Percentiles rank a stretch among this genome's conserved stretches.
These are phyloP conservation scores for Thalassaphorura encarpata DNA, from an alignment of 1,140 invertebrate species.

Conservation along the genomic window DNA sequence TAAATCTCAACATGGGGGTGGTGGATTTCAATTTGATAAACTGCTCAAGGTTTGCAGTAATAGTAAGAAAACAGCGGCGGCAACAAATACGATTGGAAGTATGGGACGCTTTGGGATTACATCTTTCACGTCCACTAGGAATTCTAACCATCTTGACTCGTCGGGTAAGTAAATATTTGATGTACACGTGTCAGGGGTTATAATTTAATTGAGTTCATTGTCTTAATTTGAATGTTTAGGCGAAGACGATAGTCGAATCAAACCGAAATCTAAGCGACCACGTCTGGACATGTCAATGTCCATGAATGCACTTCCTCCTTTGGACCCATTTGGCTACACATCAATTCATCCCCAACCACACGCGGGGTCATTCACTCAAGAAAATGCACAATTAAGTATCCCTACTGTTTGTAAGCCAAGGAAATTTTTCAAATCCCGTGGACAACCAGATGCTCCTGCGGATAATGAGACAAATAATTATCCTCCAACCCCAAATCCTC, in stretches of 20 bases:
- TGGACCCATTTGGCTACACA: not conserved
- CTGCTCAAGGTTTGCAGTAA: slow-evolving; percentile 45
- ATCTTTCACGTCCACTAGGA: slow-evolving; percentile 79
- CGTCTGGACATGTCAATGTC: not conserved
- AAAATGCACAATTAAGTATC: not conserved
- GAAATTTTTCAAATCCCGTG: slow-evolving; percentile 82
- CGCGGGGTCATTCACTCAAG: not conserved
- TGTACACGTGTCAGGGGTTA: too few species aligned
- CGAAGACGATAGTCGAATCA: slow-evolving; percentile 9
- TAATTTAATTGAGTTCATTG: too few species aligned
- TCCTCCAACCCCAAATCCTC: not conserved
- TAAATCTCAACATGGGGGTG: slow-evolving; percentile 22
- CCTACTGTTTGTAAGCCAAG: slow-evolving; percentile 57
- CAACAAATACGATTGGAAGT: slow-evolving; percentile 74
- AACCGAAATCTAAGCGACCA: not conserved
- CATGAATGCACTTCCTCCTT: not conserved
- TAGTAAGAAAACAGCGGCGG: slow-evolving; percentile 72
- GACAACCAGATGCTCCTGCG: slow-evolving; percentile 18
- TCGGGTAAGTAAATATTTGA: slow-evolving; percentile 1
- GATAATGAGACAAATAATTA: not conserved
- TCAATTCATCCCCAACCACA: not conserved
- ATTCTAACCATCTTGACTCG: slow-evolving; percentile 40
- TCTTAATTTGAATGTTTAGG: slow-evolving; percentile 7
- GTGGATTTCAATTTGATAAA: slow-evolving; percentile 62
- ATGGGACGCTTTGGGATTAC: slow-evolving; percentile 89